Conservation (phyloP, 1,140 invertebrate species). For the Meloidogyne chitwoodi region DNA sequence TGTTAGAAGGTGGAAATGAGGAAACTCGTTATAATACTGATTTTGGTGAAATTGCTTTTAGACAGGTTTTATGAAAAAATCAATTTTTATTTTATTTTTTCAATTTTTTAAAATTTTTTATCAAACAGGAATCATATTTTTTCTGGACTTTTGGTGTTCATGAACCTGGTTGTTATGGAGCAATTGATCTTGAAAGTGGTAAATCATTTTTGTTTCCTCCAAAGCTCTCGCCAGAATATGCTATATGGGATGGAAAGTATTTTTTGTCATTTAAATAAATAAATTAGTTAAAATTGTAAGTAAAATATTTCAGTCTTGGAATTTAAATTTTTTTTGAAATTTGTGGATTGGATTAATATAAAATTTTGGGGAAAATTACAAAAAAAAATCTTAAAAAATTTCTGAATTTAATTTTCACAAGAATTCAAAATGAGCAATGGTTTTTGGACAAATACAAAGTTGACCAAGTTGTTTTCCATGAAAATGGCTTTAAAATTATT, state of each 20-base stretch:
- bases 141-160: constrained; percentile 60
- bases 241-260: constrained; percentile 57
- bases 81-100: constrained; percentile 9
- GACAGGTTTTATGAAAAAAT: constrained; percentile 31
- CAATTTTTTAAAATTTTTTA: not conserved
- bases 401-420: no score
- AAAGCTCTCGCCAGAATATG: constrained; percentile 45
- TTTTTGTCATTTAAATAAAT: constrained; percentile 20
- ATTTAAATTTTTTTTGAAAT: no score
- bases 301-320: no score
- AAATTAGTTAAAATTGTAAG: no score
- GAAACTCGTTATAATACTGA: constrained; percentile 57
- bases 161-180: constrained; percentile 50
- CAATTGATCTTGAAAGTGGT: constrained; percentile 49
- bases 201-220: constrained; percentile 51
- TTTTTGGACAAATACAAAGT: constrained; percentile 56
- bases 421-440: constrained; percentile 52
- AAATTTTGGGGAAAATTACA: no score
- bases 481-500: constrained; percentile 25
- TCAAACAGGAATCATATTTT: constrained; percentile 58
- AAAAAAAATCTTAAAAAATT: no score
- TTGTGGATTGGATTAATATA: no score
- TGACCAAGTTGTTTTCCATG: constrained; percentile 54
- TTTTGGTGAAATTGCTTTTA: constrained; percentile 53
- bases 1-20: constrained; percentile 53